Conservation (phyloP, 2,113 vertebrate genomes). For the Microcebus griseorufus region DNA sequence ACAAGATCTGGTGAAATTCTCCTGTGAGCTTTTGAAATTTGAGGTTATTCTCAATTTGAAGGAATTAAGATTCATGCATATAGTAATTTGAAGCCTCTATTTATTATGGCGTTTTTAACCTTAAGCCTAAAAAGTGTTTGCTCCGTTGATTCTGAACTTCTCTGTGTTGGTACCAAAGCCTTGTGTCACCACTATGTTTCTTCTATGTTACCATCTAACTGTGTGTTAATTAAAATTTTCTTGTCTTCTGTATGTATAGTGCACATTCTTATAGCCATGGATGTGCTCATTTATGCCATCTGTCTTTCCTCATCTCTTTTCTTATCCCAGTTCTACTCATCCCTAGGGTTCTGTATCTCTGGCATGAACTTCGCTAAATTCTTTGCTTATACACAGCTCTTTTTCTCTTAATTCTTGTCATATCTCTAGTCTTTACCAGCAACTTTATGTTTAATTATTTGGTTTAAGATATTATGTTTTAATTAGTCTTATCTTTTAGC, state of each 20-base stretch:
- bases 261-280: neutral
- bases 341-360: neutral
- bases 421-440: neutral
- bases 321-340: neutral
- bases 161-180: neutral
- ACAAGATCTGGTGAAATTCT: neutral
- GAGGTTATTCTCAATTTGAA: conserved; percentile 4
- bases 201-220: neutral
- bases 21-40: conserved; percentile 32
- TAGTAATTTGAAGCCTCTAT: neutral
- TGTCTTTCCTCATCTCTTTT: neutral
- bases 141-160: neutral
- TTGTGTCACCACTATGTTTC: neutral
- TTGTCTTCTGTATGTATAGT: neutral
- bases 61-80: conserved; percentile 32
- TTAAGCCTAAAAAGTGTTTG: neutral
- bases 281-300: neutral
- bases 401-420: neutral
- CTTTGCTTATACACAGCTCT: neutral
- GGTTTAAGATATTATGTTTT: neutral
- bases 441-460: neutral
- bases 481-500: conserved; percentile 1
- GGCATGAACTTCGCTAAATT: neutral
- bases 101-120: conserved; percentile 10
- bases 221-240: neutral